These are phyloP conservation scores for Macaria notata DNA, from an alignment of 2,888 invertebrate species.

Conservation along the genomic window DNA sequence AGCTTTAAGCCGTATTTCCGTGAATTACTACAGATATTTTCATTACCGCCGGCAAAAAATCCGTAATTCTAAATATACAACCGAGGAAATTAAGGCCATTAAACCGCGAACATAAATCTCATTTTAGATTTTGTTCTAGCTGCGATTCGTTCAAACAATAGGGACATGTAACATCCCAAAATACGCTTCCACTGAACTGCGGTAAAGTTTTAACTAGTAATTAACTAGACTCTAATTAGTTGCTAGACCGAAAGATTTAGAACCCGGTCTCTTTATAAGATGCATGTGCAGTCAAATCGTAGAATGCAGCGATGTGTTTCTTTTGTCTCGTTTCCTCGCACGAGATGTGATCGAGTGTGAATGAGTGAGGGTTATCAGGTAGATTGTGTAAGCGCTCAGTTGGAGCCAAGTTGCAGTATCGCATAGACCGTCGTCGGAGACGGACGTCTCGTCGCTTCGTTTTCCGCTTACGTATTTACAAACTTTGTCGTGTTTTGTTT, in stretches of 20 bases:
- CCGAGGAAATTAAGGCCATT: constrained; percentile 34
- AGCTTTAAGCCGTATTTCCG: neutral
- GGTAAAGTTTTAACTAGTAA: constrained; percentile 43
- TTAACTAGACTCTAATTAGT: constrained; percentile 32
- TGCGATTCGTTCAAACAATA: constrained; percentile 47
- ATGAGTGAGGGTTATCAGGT: constrained; percentile 57
- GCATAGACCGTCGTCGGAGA: constrained; percentile 43
- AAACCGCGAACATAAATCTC: constrained; percentile 40
- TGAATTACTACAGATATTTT: constrained; percentile 6
- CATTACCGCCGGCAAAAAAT: constrained; percentile 18
- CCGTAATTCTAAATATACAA: constrained; percentile 25
- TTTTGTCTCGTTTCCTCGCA: constrained; percentile 47
- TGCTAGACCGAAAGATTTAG: constrained; percentile 42
- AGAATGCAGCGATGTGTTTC: constrained; percentile 48
- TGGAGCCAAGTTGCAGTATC: constrained; percentile 54
- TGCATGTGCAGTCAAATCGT: constrained; percentile 52
- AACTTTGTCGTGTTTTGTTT: constrained; percentile 72
- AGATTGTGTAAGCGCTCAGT: constrained; percentile 33
- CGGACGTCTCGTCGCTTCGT: constrained; percentile 36
- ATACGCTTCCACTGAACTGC: constrained; percentile 38
- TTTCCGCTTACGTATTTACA: constrained; percentile 69
- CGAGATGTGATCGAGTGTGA: constrained; percentile 38
- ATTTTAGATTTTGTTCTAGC: constrained; percentile 42
- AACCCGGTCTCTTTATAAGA: constrained; percentile 50
- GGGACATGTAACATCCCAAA: constrained; percentile 47